Base-by-base conservation (phyloP, 2,113 vertebrate genomes). In the Montifringilla adamsi region DNA sequence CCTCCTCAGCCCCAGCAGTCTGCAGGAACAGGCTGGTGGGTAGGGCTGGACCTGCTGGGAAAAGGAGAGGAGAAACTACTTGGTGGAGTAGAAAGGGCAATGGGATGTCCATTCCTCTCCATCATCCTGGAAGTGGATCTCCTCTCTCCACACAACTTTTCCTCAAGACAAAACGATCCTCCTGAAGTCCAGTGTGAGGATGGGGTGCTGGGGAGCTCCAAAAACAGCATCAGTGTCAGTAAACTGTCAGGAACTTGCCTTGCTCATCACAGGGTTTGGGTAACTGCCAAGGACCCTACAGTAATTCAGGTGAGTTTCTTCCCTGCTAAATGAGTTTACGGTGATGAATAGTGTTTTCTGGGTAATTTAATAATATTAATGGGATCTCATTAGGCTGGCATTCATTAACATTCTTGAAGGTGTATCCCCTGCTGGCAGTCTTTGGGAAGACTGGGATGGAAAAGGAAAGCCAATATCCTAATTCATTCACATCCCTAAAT, bases 291-390 rank as follows among this genome's bases (percentile, higher is more conserved):
- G 58, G 80, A 94, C 84, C 88, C 93, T 92, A 89, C 94, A 95
- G 94, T 94, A 95, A 95, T 96, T 91, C 7, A 11, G 91, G 73
- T 90, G 93, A 93, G 87, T 93, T 96, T 95, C 91, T 94, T 90
- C 86, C 93, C 84, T 75, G 70, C 72, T 91, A 95, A 97, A 96
- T 84, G 90, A 90, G 49, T 96, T 93, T 96, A 93, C 77, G 95
- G 91, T 95, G 94, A 96, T 95, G 87, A 97, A 96, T 94, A 94
- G 91, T 77, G 67, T 93, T 96, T 94, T 87, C 96, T 94, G 85
- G 79, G 94, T 96, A 95, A 96, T 95, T 93, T 94, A 93, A 97
- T 97, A 96, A 95, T 92, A 95, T 93, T 97, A 97, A 97, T 96
- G 92, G 89, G 90, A 60, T 95, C 96, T 97, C 93, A 96, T 96